Evolutionary conservation across 2,797 vertebrate species (phyloP).

Genomic region (Hyperoplus lanceolatus): DNA sequence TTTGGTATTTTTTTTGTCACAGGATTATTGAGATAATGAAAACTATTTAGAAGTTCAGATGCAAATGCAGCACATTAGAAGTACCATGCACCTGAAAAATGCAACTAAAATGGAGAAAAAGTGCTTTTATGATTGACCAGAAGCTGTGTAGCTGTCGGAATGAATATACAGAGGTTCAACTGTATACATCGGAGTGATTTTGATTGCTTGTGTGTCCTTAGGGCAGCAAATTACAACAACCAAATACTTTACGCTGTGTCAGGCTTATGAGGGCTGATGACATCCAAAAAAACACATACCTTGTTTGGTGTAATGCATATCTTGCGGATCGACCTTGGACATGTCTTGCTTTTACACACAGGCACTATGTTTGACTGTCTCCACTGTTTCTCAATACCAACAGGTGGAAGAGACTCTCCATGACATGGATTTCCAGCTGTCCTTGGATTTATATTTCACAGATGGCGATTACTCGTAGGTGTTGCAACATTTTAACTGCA

Average conservation of each 20-base stretch:
- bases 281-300: background rate
- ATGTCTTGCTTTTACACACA: background rate
- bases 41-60: constrained; percentile 4
- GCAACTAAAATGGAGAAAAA: constrained; percentile 4
- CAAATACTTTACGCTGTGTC: background rate
- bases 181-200: constrained; percentile 8
- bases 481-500: constrained; percentile 41
- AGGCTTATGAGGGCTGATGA: constrained; percentile 9
- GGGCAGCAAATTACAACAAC: background rate
- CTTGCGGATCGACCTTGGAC: background rate
- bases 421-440: constrained; percentile 96
- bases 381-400: constrained; percentile 43
- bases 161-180: background rate
- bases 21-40: background rate
- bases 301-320: background rate
- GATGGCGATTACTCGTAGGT: constrained; percentile 98
- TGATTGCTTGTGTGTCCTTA: constrained; percentile 7
- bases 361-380: constrained; percentile 17
- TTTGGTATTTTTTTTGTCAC: background rate
- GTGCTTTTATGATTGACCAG: background rate
- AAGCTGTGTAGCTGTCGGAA: background rate
- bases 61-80: constrained; percentile 2
- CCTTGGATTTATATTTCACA: constrained; percentile 96
- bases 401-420: constrained; percentile 97
- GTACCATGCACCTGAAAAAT: constrained; percentile 4